Conservation (phyloP, 1,140 invertebrate species). For the Lepidurus couesii region DNA sequence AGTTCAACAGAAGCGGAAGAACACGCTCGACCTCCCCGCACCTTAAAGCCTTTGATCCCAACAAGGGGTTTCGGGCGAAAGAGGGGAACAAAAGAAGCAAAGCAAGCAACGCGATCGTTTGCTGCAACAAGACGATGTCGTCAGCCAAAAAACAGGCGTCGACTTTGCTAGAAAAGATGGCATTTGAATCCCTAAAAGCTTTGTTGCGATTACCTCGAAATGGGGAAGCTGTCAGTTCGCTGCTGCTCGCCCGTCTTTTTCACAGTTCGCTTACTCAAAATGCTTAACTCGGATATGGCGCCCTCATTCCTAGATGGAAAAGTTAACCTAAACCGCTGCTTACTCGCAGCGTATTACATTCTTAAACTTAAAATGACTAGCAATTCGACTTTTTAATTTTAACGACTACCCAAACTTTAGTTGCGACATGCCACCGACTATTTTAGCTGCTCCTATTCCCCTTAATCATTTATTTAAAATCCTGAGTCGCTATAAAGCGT, state of each 20-base stretch:
- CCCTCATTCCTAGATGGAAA: slow-evolving; percentile 5
- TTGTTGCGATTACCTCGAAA: slow-evolving; percentile 14
- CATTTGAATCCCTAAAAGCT: neutral
- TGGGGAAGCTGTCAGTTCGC: slow-evolving; percentile 1
- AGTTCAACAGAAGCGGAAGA: slow-evolving; percentile 11
- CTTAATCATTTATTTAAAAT: no score
- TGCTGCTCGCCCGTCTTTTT: slow-evolving; percentile 5
- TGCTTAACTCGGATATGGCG: neutral
- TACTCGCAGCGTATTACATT: neutral
- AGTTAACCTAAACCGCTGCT: neutral
- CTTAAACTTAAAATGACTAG: neutral
- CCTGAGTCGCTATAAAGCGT: no score
- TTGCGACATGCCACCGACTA: no score
- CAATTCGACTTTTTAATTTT: no score
- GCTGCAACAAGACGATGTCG: slow-evolving; percentile 12
- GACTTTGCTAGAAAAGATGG: slow-evolving; percentile 14
- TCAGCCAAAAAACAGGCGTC: slow-evolving; percentile 17
- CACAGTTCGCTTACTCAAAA: neutral
- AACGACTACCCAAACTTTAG: no score
- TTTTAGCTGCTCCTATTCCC: no score
- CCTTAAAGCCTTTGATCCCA: slow-evolving; percentile 19
- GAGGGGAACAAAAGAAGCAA: neutral
- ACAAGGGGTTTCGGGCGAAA: neutral
- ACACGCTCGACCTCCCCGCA: slow-evolving; percentile 16
- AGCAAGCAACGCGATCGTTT: neutral